A percentile compares a stretch with the other conserved stretches of the same genome.
These are phyloP conservation scores for Drosophila sucinea DNA, from an alignment of 1,140 invertebrate species.

Conservation along the genomic window DNA sequence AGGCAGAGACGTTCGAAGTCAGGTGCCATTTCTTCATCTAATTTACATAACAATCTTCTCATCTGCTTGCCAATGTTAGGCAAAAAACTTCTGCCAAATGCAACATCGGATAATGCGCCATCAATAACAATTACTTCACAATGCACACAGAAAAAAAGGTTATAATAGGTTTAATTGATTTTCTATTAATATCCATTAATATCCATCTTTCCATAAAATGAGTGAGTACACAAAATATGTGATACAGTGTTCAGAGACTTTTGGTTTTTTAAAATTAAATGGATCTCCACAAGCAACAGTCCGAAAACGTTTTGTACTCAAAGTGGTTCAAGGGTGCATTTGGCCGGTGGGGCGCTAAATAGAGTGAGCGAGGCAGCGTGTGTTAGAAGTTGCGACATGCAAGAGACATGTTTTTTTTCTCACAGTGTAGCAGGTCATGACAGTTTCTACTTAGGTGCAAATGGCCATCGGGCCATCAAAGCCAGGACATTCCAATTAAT, in stretches of 20 bases:
- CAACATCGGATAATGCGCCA: slow-evolving; percentile 61
- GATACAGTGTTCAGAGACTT: too few relatives aligned
- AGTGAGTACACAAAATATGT: too few relatives aligned
- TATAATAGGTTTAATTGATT: too few relatives aligned
- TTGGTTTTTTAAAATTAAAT: too few relatives aligned
- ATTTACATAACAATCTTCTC: background rate
- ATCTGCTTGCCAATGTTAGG: background rate
- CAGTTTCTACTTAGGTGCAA: slow-evolving; percentile 15
- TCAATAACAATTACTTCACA: slow-evolving; percentile 71
- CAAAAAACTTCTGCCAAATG: slow-evolving; percentile 23
- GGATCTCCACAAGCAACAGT: too few relatives aligned
- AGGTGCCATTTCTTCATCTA: background rate
- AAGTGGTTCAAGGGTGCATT: too few relatives aligned
- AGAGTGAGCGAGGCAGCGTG: too few relatives aligned
- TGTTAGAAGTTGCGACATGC: too few relatives aligned
- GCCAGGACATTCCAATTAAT: slow-evolving; percentile 72
- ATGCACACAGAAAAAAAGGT: background rate
- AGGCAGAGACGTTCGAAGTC: background rate
- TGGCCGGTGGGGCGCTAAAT: too few relatives aligned
- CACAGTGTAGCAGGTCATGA: background rate
- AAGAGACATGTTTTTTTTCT: background rate
- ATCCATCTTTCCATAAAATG: too few relatives aligned
- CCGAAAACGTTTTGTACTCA: too few relatives aligned
- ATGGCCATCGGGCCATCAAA: slow-evolving; percentile 19
- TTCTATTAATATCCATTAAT: too few relatives aligned